Conservation (phyloP, 2,113 vertebrate species). For the Smithornis capensis region DNA sequence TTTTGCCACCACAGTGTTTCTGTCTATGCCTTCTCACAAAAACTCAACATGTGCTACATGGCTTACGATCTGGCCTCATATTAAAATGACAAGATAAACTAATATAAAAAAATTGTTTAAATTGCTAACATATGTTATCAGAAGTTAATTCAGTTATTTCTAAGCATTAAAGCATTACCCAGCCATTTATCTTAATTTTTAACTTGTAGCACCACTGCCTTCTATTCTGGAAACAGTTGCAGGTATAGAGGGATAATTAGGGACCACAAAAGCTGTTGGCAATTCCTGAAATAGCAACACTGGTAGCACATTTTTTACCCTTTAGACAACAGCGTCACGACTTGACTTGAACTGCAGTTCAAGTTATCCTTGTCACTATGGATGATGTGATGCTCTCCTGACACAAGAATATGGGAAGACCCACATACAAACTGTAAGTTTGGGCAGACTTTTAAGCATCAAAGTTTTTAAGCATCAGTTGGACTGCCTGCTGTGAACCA, state of each 20-base stretch:
- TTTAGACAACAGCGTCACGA: neutral
- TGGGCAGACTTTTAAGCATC: neutral
- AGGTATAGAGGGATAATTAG: neutral
- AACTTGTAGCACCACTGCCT: neutral
- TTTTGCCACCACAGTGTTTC: neutral
- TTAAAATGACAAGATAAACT: neutral
- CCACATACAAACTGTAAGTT: neutral
- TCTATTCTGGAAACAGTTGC: neutral
- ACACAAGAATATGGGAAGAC: neutral
- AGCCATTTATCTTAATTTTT: constrained; percentile 11
- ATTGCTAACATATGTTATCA: neutral
- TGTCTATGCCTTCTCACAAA: neutral
- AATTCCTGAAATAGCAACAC: neutral
- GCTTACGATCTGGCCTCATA: neutral
- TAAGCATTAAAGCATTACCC: neutral
- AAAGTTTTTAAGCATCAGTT: neutral
- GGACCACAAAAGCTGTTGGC: neutral
- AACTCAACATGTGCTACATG: neutral
- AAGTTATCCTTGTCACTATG: neutral
- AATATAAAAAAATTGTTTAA: neutral
- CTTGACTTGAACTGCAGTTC: neutral
- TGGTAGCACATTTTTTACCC: neutral
- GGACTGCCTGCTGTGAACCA: neutral
- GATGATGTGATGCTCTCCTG: neutral
- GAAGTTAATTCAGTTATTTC: neutral